Base-by-base conservation (phyloP, 2,797 vertebrate genomes). In the Oreochromis grahami region DNA sequence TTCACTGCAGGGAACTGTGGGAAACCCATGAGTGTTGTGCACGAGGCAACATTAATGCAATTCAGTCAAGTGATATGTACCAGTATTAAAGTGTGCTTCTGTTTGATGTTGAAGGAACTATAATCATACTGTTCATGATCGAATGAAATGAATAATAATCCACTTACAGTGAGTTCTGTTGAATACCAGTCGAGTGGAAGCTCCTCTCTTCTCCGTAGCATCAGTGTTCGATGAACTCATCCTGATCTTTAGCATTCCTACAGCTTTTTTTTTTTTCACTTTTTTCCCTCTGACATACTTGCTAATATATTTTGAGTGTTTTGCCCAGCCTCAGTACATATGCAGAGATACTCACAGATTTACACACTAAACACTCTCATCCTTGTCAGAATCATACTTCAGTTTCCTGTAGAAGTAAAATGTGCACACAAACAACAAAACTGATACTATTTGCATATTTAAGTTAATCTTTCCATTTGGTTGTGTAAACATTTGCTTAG, bases 251-350 rank as follows among this genome's bases (percentile, higher is more conserved):
- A 70, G 38, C n/a, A 43, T 85, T 77, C 80, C 80, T 41, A 80
- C 78, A 90, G 81, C 32, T 2, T 87, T 90, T 26, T 38, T 2
- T 87, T 90, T 26, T 38, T 38, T 88, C 79, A 52, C 82, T 83
- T 68, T 38, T 79, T 56, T 10, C 52, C 7, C 43, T 81, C 81
- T 90, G 83, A 87, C 89, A 72, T 76, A 32, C 74, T 83, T 85
- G 86, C 74, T 87, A 89, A 91, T 90, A 81, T 81, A 77, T 89
- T 90, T 82, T 86, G 76, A 92, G 84, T 83, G 81, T 90, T 89
- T 8, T 51, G 74, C 72, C 76, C 77, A 78, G 82, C 79, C 50
- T 58, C 24, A 5, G 34, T 74, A 51, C 82, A 81, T 79, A 76
- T 76, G 70, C 86, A 79, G 77, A 84, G 82, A 36, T 68, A 72